A percentile compares a stretch with the other conserved stretches of the same genome.
These are phyloP conservation scores for Cyclura pinguis DNA, from an alignment of 2,797 vertebrate genomes.

Conservation along the genomic window DNA sequence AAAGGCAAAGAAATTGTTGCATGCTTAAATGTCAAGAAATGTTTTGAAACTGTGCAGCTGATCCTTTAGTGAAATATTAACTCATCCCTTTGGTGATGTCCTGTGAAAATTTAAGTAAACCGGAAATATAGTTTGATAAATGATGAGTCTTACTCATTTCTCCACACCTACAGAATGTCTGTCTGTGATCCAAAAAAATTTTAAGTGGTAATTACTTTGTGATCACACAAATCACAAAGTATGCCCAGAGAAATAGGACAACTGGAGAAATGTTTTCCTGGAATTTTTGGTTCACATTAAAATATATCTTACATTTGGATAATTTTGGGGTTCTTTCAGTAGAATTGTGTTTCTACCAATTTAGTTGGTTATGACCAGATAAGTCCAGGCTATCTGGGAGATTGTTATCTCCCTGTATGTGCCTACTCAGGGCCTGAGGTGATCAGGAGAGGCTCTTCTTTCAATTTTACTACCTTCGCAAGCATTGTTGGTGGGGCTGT, in stretches of 20 bases:
- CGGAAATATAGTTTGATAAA: slow-evolving; percentile 22
- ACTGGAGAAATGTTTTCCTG: background rate
- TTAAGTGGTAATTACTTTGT: slow-evolving; percentile 14
- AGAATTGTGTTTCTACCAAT: slow-evolving; percentile 26
- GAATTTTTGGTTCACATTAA: background rate
- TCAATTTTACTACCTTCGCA: too few relatives aligned
- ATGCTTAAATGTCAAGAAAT: background rate
- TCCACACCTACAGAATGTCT: slow-evolving; percentile 5
- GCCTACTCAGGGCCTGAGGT: too few relatives aligned
- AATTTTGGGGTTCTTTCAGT: slow-evolving; percentile 6
- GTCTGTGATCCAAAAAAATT: background rate
- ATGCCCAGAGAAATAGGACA: background rate
- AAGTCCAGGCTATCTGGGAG: too few relatives aligned
- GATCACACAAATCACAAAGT: background rate
- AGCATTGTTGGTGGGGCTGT: too few relatives aligned
- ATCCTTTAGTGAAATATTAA: slow-evolving; percentile 15
- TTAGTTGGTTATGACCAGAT: background rate
- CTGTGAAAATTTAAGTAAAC: slow-evolving; percentile 24
- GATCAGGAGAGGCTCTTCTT: too few relatives aligned
- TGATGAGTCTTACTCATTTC: background rate
- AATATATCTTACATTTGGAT: too few relatives aligned
- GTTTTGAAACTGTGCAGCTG: slow-evolving; percentile 22
- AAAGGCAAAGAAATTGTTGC: slow-evolving; percentile 2
- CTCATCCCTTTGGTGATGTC: slow-evolving; percentile 16
- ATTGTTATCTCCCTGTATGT: too few relatives aligned